A percentile compares a stretch with the other conserved stretches of the same genome.
Evolutionary conservation across 2,113 vertebrate genomes (phyloP).

Genomic region (Tachysurus vachellii): DNA sequence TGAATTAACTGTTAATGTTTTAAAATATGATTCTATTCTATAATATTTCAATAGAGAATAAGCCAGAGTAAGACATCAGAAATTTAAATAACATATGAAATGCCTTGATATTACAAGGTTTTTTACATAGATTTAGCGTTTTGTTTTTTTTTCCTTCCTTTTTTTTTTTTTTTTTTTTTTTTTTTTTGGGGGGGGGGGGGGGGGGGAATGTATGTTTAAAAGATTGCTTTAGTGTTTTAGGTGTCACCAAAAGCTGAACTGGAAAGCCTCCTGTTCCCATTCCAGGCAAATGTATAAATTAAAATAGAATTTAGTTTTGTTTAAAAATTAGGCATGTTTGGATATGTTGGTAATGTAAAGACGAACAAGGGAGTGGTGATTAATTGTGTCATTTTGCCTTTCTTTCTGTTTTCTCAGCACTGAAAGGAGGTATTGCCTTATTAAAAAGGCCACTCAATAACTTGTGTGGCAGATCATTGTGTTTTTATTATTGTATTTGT

Average conservation of each 20-base stretch:
- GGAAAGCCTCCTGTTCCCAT: background rate
- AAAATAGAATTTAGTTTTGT: background rate
- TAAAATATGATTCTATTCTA: background rate
- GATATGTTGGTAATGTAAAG: background rate
- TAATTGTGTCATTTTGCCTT: slow-evolving; percentile 56
- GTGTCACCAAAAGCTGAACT: background rate
- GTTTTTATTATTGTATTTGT: slow-evolving; percentile 66
- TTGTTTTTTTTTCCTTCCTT: too few species aligned
- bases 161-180: too few species aligned
- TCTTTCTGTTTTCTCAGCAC: slow-evolving; percentile 87
- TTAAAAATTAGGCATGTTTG: background rate
- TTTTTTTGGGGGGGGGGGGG: too few species aligned
- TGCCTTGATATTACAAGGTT: background rate
- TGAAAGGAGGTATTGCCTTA: slow-evolving; percentile 87
- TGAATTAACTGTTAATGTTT: background rate
- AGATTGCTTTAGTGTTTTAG: background rate
- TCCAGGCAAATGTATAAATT: background rate
- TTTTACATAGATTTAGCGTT: background rate
- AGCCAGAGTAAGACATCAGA: background rate
- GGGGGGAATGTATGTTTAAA: background rate
- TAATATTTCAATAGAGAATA: background rate
- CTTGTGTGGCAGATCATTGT: slow-evolving; percentile 65
- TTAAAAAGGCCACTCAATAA: slow-evolving; percentile 50
- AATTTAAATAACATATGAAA: background rate
- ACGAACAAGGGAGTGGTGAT: background rate